Evolutionary conservation across 2,888 invertebrate species (phyloP).

Genomic region (Hirtodrosophila cameraria): DNA sequence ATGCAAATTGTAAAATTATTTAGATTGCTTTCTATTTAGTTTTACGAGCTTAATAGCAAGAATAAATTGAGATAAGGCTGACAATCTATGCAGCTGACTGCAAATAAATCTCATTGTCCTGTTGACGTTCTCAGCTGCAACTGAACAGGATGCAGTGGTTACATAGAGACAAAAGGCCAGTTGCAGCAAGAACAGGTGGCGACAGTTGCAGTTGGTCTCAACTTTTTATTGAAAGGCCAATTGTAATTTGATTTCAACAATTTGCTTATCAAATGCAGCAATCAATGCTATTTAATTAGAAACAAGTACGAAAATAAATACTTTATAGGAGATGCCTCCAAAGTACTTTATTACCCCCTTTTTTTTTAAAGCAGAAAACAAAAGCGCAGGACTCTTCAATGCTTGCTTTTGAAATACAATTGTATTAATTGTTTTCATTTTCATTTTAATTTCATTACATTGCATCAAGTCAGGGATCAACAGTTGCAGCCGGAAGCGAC

Average conservation of each 20-base stretch:
- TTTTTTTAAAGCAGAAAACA: too few relatives aligned
- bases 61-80: constrained; percentile 1
- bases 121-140: constrained; percentile 4
- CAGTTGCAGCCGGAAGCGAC: constrained; percentile 37
- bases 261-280: constrained; percentile 65
- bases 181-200: constrained; percentile 10
- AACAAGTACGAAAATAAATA: too few relatives aligned
- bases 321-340: too few relatives aligned
- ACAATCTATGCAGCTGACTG: constrained; percentile 24
- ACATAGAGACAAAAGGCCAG: background rate
- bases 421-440: constrained; percentile 71
- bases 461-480: constrained; percentile 33
- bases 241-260: constrained; percentile 64
- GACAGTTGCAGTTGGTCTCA: too few relatives aligned
- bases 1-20: too few relatives aligned
- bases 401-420: constrained; percentile 34
- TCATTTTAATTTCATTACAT: constrained; percentile 68
- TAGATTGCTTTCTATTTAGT: background rate
- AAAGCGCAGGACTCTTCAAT: constrained; percentile 1
- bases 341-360: too few relatives aligned
- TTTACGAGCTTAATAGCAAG: too few relatives aligned
- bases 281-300: constrained; percentile 57
- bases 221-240: constrained; percentile 51
- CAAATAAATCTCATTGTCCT: constrained; percentile 40
- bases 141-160: too few relatives aligned